Base-by-base conservation (phyloP, 2,888 invertebrate species). In the Branchipolynoe longqiensis region DNA sequence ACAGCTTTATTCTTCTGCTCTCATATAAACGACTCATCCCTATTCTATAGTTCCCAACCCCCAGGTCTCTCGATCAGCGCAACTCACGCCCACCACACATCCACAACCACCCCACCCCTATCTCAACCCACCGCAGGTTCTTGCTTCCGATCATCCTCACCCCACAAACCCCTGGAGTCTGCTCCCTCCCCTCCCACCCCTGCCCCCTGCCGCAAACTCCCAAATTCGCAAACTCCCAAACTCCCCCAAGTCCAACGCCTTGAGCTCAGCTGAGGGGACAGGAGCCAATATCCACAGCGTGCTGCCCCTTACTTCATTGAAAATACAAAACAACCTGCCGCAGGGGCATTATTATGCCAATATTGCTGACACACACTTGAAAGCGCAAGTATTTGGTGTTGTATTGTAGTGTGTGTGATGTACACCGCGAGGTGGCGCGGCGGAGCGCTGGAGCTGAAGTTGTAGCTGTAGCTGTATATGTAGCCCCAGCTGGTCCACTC, bases 291-390 rank as follows among this genome's bases (percentile, higher is more conserved):
- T 62, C 62, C 62, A 31, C 56, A 22, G 56, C 22, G n/a, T 14
- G 56, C 62, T 28, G 31, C 62, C 62, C 62, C n/a, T n/a, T n/a
- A 31, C 28, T 62, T 62, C 62, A 28, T 25, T 28, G 62, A 31
- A 31, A 62, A 62, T 62, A 62, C 62, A 25, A 62, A 62, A 62
- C 62, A 62, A 62, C 28, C 28, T 31, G n/a, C 25, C 28, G 62
- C 31, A 25, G 28, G 14, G 4, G n/a, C 31, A 62, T 62, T 62
- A 62, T 62, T 62, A 18, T 31, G 12, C 31, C 62, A 62, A 62
- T 62, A 62, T 28, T 31, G 25, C 62, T 31, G 12, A 28, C 62
- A 25, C 62, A 14, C 25, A 48, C 18, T 8, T 48, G 48, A 12
- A 18, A 18, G 48, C 18, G 48, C 18, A 18, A 12, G 48, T 48